phyloP scores from a whole-genome alignment of 2,113 vertebrate species.

The Colistium nudipinnis region DNA sequence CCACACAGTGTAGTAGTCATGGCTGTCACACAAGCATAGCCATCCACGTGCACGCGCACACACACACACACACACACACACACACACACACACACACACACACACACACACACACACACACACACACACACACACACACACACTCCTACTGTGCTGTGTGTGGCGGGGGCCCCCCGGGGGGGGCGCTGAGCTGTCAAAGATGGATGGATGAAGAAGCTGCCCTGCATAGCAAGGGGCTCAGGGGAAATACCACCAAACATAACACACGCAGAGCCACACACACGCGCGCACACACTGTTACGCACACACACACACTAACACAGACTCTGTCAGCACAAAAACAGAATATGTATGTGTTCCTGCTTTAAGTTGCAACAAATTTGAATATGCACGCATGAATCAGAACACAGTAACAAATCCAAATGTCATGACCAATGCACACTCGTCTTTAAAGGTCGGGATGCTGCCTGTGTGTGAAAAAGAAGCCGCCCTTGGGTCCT shows the following conservation, averaged over 20 bases:
- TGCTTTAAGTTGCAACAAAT: slow-evolving; percentile 37
- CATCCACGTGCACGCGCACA: background rate
- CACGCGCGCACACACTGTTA: slow-evolving; percentile 1
- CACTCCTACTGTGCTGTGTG: slow-evolving; percentile 52
- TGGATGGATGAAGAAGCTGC: slow-evolving; percentile 79
- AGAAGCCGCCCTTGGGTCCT: slow-evolving; percentile 17
- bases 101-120: slow-evolving; percentile 1
- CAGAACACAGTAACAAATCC: slow-evolving; percentile 14
- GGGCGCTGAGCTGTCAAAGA: slow-evolving; percentile 74
- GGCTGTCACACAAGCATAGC: slow-evolving; percentile 52
- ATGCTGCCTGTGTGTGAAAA: slow-evolving; percentile 15
- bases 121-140: slow-evolving; percentile 3
- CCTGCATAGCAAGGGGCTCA: slow-evolving; percentile 75
- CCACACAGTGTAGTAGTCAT: slow-evolving; percentile 56
- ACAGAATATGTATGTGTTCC: slow-evolving; percentile 13
- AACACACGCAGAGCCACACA: slow-evolving; percentile 20
- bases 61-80: slow-evolving; percentile 4
- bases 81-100: slow-evolving; percentile 35
- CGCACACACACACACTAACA: slow-evolving; percentile 13
- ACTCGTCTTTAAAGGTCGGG: background rate
- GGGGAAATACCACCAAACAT: slow-evolving; percentile 72
- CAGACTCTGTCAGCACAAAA: slow-evolving; percentile 15
- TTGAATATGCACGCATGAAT: slow-evolving; percentile 37
- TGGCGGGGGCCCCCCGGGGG: slow-evolving; percentile 57
- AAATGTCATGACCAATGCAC: slow-evolving; percentile 7